A percentile compares a stretch with the other conserved stretches of the same genome.
Evolutionary conservation across 1,140 invertebrate species (phyloP).

Genomic region (Psix sp.): DNA sequence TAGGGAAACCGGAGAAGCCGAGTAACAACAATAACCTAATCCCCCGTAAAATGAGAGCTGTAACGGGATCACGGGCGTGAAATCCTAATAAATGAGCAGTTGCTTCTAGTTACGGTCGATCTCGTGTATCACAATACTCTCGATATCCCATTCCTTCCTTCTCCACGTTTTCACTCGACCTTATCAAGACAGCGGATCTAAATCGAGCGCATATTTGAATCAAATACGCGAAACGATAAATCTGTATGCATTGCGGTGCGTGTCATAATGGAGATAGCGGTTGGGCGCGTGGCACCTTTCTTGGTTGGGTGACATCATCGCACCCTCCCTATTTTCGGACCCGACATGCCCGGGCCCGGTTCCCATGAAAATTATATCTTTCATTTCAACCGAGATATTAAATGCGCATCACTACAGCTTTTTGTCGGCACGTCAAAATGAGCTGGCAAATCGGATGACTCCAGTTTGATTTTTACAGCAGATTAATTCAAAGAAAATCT

Average conservation of each 20-base stretch:
- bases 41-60: constrained; percentile 68
- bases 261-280: constrained; percentile 34
- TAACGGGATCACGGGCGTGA: constrained; percentile 70
- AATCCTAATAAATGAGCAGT: constrained; percentile 76
- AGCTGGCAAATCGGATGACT: constrained; percentile 7
- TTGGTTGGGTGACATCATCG: constrained; percentile 35
- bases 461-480: constrained; percentile 32
- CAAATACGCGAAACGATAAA: constrained; percentile 16
- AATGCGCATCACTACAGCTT: constrained; percentile 34
- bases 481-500: constrained; percentile 14
- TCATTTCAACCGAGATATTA: constrained; percentile 46
- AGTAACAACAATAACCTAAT: constrained; percentile 66
- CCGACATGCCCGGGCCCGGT: constrained; percentile 10
- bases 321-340: constrained; percentile 27
- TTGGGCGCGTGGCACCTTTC: constrained; percentile 21
- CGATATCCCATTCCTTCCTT: constrained; percentile 4
- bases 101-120: constrained; percentile 58
- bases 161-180: constrained; percentile 35
- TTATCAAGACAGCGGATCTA: constrained; percentile 49
- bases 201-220: constrained; percentile 20
- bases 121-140: constrained; percentile 59
- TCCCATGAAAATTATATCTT: constrained; percentile 56
- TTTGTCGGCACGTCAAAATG: constrained; percentile 15
- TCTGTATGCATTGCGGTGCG: constrained; percentile 40
- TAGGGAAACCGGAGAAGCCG: constrained; percentile 44